Base-by-base conservation (phyloP, 1,140 invertebrate species). In the Akabosia matsudoensis region DNA sequence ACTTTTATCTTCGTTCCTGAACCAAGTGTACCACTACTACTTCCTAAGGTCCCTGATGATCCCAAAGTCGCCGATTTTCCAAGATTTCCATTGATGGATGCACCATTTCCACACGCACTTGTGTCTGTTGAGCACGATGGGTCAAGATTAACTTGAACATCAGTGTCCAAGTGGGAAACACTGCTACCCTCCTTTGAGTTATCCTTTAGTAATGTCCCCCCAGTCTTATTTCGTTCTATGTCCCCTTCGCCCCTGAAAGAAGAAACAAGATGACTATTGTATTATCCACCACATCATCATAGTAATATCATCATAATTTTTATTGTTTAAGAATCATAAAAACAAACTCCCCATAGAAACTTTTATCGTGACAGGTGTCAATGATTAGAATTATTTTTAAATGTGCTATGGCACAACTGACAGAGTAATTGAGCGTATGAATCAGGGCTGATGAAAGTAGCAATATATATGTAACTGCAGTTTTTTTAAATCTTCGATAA, bases 241-340 rank as follows among this genome's bases (percentile, higher is more conserved):
- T 79, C 78, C 14, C 75, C 75, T 73, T 79, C 78, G 26, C 75
- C 78, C 78, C 78, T 79, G 77, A 7, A 34, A 74, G 2, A 56
- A 34, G 30, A 52, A 33, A 78, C 37, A 45, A 45, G 7, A 45
- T 45, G 37, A 45, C 37, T n/a, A n/a, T n/a, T n/a, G n/a, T n/a
- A n/a, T n/a, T n/a, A n/a, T n/a, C n/a, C n/a, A n/a, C n/a, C n/a
- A n/a, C n/a, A n/a, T n/a, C n/a, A n/a, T n/a, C n/a, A n/a, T n/a
- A n/a, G n/a, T n/a, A n/a, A n/a, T n/a, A n/a, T n/a, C n/a, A n/a
- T n/a, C n/a, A n/a, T n/a, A n/a, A n/a, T n/a, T n/a, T n/a, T n/a
- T n/a, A n/a, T n/a, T n/a, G n/a, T n/a, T n/a, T n/a, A n/a, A n/a
- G n/a, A n/a, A n/a, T n/a, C n/a, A n/a, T n/a, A n/a, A n/a, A n/a